Conservation (phyloP, 2,888 invertebrate genomes). For the Scrobipalpa costella region DNA sequence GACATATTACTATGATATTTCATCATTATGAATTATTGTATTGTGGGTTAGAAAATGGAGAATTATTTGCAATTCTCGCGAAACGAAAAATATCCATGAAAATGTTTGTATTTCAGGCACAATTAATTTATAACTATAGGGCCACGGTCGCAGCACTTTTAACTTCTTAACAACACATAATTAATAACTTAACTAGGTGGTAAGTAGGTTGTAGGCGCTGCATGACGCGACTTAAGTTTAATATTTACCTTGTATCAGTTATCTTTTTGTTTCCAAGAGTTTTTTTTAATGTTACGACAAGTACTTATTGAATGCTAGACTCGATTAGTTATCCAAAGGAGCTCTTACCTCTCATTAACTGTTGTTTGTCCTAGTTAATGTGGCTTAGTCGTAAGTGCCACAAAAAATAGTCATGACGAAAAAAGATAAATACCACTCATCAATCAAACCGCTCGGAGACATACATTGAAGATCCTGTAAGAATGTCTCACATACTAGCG, state of each 20-base stretch:
- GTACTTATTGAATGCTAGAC: conserved; percentile 21
- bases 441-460: conserved; percentile 23
- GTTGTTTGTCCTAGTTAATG: conserved; percentile 67
- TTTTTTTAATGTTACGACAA: conserved; percentile 17
- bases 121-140: too few relatives aligned
- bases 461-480: neutral
- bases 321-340: conserved; percentile 54
- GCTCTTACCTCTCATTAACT: conserved; percentile 74
- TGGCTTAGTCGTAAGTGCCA: conserved; percentile 48
- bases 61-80: too few relatives aligned
- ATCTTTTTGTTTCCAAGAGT: neutral
- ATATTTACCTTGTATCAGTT: neutral
- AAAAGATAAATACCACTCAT: conserved; percentile 23
- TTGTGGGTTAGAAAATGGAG: too few relatives aligned
- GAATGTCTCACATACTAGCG: neutral
- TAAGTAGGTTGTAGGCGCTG: neutral
- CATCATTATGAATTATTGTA: too few relatives aligned
- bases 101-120: too few relatives aligned
- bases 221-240: conserved; percentile 5
- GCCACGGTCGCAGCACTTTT: too few relatives aligned
- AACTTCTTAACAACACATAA: too few relatives aligned
- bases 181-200: too few relatives aligned
- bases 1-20: too few relatives aligned
- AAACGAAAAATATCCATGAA: too few relatives aligned
- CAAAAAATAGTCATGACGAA: conserved; percentile 25